These are phyloP conservation scores for Zaprionus bogoriensis DNA, from an alignment of 2,888 invertebrate genomes.

Conservation along the genomic window DNA sequence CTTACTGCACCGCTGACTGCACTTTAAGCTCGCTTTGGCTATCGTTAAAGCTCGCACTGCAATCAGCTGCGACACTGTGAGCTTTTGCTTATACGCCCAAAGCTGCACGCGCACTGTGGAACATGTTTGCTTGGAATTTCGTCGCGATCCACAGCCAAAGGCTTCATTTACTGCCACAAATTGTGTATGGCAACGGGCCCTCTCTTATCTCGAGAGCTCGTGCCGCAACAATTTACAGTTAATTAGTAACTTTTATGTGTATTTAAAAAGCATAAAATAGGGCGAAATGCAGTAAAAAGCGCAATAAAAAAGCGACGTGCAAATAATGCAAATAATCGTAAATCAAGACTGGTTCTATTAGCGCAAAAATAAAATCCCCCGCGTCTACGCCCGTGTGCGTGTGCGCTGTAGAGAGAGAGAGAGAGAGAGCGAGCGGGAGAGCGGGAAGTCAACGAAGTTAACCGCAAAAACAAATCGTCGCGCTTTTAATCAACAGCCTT, in stretches of 20 bases:
- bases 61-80: constrained; percentile 31
- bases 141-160: constrained; percentile 2
- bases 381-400: constrained; percentile 2
- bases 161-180: not conserved
- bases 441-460: constrained; percentile 46
- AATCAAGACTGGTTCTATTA: not conserved
- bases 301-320: constrained; percentile 24
- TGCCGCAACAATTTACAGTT: constrained; percentile 1
- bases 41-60: constrained; percentile 37
- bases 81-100: constrained; percentile 22
- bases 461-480: constrained; percentile 46
- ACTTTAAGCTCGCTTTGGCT: constrained; percentile 23
- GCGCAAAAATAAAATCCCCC: no score
- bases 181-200: not conserved
- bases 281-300: constrained; percentile 13
- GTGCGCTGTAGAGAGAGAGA: not conserved
- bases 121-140: constrained; percentile 1
- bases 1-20: constrained; percentile 2
- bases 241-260: constrained; percentile 21
- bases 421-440: not conserved
- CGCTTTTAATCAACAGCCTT: constrained; percentile 72
- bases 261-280: constrained; percentile 36
- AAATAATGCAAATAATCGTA: constrained; percentile 28
- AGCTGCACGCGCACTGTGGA: constrained; percentile 24
- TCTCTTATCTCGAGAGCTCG: constrained; percentile 2